Base-by-base conservation (phyloP, 1,140 invertebrate genomes). In the Diachasma alloeum region DNA sequence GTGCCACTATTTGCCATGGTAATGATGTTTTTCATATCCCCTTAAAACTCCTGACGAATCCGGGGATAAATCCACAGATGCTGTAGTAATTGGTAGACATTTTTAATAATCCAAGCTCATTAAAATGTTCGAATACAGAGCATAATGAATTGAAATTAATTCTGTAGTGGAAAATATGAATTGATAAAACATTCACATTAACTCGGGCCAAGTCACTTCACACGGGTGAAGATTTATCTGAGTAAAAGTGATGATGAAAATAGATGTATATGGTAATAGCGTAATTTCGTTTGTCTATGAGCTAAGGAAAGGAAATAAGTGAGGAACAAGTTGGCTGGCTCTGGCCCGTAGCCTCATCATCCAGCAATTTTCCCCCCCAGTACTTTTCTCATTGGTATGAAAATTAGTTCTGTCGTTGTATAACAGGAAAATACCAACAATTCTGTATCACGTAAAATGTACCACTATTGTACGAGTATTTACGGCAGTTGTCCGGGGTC, bases 341-440 rank as follows among this genome's bases (percentile, higher is more conserved):
- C 19, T 63, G 59, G 59, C 24, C 24, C 24, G 6, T 11, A 9
- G 10, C 24, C 59, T 26, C 59, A 63, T 63, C 24, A 63, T 63
- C 59, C 59, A 24, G 59, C 59, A 31, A 63, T 63, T 63, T 63
- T 63, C 59, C 13, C 13, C 59, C 59, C 24, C 59, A 63, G 59
- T 63, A 63, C 59, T 63, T 63, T 63, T 63, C 59, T 63, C 59
- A 63, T 63, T 63, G 59, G 59, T 63, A 63, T 63, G 59, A 63
- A 63, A 63, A 63, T 63, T 63, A 63, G 59, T 63, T 26, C 19
- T 63, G 59, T 63, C 59, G 19, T 63, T 8, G 3, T 26, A 63
- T 22, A 24, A 8, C n/a, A 15, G n/a, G 19, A 63, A 63, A 63
- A 63, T 63, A 63, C 59, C 24, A 11, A 9, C 22, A 6, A 19